Evolutionary conservation across 2,797 vertebrate species (phyloP).

Genomic region (Smutsia temminckii): DNA sequence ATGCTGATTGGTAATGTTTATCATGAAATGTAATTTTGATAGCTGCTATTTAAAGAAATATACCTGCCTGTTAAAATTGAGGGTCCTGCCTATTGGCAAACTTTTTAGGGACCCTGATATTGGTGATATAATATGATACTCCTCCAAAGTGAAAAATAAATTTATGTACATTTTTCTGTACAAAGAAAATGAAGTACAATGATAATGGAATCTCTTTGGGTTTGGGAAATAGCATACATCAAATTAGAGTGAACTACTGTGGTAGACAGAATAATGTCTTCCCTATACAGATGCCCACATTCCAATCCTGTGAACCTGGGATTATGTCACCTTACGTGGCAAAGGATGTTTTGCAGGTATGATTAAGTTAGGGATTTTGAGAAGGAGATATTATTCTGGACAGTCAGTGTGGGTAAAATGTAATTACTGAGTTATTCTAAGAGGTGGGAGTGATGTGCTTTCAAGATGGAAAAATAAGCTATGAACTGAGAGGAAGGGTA

Average conservation of each 20-base stretch:
- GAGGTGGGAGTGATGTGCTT: not conserved
- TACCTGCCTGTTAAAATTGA: not conserved
- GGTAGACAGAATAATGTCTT: not conserved
- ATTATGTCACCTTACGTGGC: not conserved
- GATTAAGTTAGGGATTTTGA: not conserved
- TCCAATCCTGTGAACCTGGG: not conserved
- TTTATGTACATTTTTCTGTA: not conserved
- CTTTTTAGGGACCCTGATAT: not conserved
- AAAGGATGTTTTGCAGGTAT: not conserved
- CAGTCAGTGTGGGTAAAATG: not conserved
- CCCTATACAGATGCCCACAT: not conserved
- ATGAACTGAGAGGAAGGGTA: rapidly evolving
- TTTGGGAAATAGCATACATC: not conserved
- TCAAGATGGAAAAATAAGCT: not conserved
- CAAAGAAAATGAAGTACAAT: not conserved
- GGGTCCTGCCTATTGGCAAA: not conserved
- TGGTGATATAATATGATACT: not conserved
- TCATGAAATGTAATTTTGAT: not conserved
- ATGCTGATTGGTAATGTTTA: not conserved
- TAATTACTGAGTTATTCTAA: not conserved
- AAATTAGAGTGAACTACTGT: not conserved
- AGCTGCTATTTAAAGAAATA: not conserved
- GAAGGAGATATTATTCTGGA: not conserved
- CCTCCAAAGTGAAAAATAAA: not conserved
- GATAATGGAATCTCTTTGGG: not conserved